Evolutionary conservation across 2,888 invertebrate species (phyloP).

Genomic region (Polia nebulosa): DNA sequence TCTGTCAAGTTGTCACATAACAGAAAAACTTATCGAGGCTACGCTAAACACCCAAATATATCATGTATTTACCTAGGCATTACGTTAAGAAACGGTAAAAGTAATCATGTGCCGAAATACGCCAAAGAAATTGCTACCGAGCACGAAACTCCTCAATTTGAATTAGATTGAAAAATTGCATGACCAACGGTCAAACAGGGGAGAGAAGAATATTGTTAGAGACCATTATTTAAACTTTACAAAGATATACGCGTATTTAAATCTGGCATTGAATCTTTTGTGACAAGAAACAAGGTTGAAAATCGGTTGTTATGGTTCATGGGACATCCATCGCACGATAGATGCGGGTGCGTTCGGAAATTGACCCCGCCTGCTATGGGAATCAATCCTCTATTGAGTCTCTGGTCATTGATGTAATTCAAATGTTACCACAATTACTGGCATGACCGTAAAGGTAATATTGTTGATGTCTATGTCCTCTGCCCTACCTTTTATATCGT

Average conservation of each 20-base stretch:
- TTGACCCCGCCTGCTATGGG: slow-evolving; percentile 76
- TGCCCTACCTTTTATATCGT: slow-evolving; percentile 18
- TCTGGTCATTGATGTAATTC: slow-evolving; percentile 59
- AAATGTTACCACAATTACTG: slow-evolving; percentile 58
- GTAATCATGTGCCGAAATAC: slow-evolving; percentile 58
- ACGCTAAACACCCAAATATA: slow-evolving; percentile 36
- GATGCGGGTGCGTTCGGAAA: slow-evolving; percentile 81
- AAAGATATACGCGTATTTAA: slow-evolving; percentile 59
- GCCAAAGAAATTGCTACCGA: slow-evolving; percentile 65
- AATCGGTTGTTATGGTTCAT: slow-evolving; percentile 59
- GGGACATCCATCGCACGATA: slow-evolving; percentile 50
- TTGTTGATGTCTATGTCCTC: slow-evolving; percentile 29
- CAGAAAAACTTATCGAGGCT: slow-evolving; percentile 46
- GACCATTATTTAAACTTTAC: slow-evolving; percentile 64
- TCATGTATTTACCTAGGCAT: slow-evolving; percentile 21
- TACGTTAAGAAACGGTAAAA: slow-evolving; percentile 59
- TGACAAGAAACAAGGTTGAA: slow-evolving; percentile 62
- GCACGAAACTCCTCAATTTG: slow-evolving; percentile 70
- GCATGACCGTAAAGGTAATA: slow-evolving; percentile 40
- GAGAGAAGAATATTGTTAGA: slow-evolving; percentile 64
- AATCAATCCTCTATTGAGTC: slow-evolving; percentile 63
- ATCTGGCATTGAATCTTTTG: slow-evolving; percentile 68
- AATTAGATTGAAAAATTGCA: slow-evolving; percentile 89
- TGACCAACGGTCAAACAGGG: slow-evolving; percentile 70
- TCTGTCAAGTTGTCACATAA: slow-evolving; percentile 36